Evolutionary conservation across 1,140 invertebrate genomes (phyloP).

Genomic region (Uloborus diversus): DNA sequence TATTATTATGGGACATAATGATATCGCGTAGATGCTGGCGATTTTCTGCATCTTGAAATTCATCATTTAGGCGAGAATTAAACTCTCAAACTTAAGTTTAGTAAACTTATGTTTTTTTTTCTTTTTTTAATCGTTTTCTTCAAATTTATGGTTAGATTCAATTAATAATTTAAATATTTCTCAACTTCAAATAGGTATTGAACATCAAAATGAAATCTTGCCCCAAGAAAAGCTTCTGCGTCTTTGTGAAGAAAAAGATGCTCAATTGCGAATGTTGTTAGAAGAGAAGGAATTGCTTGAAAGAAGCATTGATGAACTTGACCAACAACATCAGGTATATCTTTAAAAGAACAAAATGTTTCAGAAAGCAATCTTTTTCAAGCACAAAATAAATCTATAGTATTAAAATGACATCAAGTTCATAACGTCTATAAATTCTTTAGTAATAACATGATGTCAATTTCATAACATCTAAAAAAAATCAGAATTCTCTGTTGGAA

Average conservation of each 20-base stretch:
- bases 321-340: slow-evolving; percentile 75
- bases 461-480: background rate
- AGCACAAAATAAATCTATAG: background rate
- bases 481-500: background rate
- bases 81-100: background rate
- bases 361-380: background rate
- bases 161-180: background rate
- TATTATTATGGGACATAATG: too few species aligned
- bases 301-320: slow-evolving; percentile 75
- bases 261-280: slow-evolving; percentile 70
- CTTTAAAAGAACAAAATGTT: slow-evolving; percentile 62
- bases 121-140: background rate
- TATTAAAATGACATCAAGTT: background rate
- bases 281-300: slow-evolving; percentile 63
- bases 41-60: too few species aligned
- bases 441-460: background rate
- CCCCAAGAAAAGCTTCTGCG: slow-evolving; percentile 18
- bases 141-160: background rate
- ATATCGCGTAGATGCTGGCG: too few species aligned
- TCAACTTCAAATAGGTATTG: background rate
- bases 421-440: background rate
- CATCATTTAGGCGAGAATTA: background rate
- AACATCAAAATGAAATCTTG: slow-evolving; percentile 3
- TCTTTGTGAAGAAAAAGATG: slow-evolving; percentile 59
- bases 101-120: background rate